Base-by-base conservation (phyloP, 2,888 invertebrate genomes). In the Sylvicola fuscatus region DNA sequence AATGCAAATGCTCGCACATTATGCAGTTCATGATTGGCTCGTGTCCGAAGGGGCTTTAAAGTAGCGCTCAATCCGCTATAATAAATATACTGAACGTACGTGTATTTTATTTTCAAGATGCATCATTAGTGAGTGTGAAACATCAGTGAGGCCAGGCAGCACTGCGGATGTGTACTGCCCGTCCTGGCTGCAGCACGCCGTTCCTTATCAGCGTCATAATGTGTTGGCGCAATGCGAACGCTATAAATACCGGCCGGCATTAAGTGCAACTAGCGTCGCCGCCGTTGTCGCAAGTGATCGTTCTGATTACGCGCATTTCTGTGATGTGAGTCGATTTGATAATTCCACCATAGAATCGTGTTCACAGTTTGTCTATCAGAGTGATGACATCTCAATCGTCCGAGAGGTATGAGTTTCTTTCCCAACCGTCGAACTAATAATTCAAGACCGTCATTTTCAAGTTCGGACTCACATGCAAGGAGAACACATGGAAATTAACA, bases 381-480 rank as follows among this genome's bases (percentile, higher is more conserved):
- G 56, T 8, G 27, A 32, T 5, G 52, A 56, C 38, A 56, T 55
- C 45, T 68, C 66, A 34, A 65, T 70, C 33, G 60, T 64, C 5
- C 60, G 60, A 38, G 68, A 70, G 62, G 70, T 69, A 40, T 43
- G 39, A n/a, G n/a, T n/a, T n/a, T n/a, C n/a, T n/a, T n/a, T n/a
- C n/a, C n/a, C n/a, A n/a, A n/a, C n/a, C n/a, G n/a, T n/a, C n/a
- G n/a, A n/a, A 27, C 14, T 12, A 5, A 3, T 13, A 26, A 21
- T 21, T 21, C 4, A 21, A 21, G 21, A 12, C 11, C 34, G 13
- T 14, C 26, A 17, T 7, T 32, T 55, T 17, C 56, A 75, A 21
- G 75, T 74, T 70, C 49, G 56, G 60, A 39, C 52, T 75, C 40
- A 68, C 65, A 14, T 75, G 75, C 44, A 63, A 67, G 39, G 63